Evolutionary conservation across 2,113 vertebrate genomes (phyloP).

Genomic region (Patagioenas fasciata): DNA sequence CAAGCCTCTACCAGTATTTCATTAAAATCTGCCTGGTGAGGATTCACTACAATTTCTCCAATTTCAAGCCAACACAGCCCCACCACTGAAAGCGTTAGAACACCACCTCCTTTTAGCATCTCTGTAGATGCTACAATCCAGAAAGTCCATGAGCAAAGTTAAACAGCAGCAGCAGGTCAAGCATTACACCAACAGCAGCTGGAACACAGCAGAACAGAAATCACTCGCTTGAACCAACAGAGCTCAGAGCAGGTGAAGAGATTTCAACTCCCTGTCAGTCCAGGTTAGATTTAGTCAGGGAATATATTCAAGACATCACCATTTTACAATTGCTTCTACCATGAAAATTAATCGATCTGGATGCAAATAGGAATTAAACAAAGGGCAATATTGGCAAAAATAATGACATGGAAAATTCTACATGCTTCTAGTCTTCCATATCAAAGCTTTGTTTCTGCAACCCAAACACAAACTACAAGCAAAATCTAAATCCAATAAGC

Average conservation of each 20-base stretch:
- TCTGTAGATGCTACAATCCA: not conserved
- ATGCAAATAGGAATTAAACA: not conserved
- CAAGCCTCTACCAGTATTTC: not conserved
- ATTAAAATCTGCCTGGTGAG: not conserved
- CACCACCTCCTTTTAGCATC: not conserved
- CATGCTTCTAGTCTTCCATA: not conserved
- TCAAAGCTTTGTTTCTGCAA: not conserved
- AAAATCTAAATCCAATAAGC: not conserved
- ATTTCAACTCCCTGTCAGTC: not conserved
- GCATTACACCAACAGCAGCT: not conserved
- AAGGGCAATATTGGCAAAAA: not conserved
- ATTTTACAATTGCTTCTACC: not conserved
- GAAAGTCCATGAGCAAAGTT: not conserved
- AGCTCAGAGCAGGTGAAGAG: not conserved
- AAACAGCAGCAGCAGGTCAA: not conserved
- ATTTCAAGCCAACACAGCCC: not conserved
- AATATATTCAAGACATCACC: not conserved
- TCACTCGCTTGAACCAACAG: rapidly evolving
- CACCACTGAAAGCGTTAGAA: not conserved
- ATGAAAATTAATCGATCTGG: not conserved
- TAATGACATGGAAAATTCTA: not conserved
- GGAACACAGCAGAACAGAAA: not conserved
- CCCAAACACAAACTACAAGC: not conserved
- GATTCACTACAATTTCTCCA: not conserved
- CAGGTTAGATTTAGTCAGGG: not conserved